Evolutionary conservation across 2,888 invertebrate species (phyloP).

Genomic region (Notodonta dromedarius): DNA sequence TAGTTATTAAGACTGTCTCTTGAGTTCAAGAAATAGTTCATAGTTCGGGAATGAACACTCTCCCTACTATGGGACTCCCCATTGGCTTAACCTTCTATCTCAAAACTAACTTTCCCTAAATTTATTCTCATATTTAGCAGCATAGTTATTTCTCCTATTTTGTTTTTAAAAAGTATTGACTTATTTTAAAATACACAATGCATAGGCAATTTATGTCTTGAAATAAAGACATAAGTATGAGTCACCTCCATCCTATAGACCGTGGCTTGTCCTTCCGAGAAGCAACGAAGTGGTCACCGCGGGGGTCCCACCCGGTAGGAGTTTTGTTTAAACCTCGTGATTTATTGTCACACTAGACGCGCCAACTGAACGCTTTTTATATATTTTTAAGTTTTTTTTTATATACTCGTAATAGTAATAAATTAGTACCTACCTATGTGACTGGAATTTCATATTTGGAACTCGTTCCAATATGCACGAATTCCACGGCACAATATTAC

Average conservation of each 20-base stretch:
- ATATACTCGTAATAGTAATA: no score
- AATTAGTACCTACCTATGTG: no score
- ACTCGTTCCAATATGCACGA: neutral
- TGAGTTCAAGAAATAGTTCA: no score
- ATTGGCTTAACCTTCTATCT: no score
- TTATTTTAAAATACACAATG: neutral
- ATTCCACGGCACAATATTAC: neutral
- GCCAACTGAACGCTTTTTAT: constrained; percentile 32
- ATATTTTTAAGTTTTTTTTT: constrained; percentile 1
- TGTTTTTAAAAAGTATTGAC: neutral
- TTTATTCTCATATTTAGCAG: no score
- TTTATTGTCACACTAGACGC: constrained; percentile 54
- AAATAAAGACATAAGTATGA: constrained; percentile 28
- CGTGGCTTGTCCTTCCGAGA: constrained; percentile 56
- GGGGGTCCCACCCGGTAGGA: constrained; percentile 47
- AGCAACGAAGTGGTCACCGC: constrained; percentile 58
- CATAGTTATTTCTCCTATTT: neutral
- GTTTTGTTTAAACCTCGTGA: constrained; percentile 48
- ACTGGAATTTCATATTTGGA: neutral
- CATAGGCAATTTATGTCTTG: neutral
- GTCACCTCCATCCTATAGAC: constrained; percentile 36
- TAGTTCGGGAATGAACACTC: no score
- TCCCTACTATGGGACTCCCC: no score
- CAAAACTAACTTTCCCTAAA: no score
- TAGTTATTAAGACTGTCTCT: no score